Conservation (phyloP, 2,888 invertebrate genomes). For the Meteorus colon region DNA sequence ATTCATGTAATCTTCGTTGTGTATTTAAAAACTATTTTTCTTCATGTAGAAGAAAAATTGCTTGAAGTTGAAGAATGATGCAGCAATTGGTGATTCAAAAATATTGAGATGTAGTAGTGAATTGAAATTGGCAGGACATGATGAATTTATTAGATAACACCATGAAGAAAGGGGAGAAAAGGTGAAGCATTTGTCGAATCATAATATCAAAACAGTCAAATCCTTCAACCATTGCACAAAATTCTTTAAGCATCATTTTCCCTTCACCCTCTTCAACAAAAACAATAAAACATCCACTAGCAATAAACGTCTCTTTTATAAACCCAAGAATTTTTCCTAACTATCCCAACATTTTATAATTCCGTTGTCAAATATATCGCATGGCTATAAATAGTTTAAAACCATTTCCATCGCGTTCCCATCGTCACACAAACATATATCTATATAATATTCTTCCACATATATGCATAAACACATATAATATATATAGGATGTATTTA, state of each 20-base stretch:
- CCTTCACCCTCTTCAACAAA: no score
- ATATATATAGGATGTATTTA: constrained; percentile 8
- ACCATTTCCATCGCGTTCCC: background rate
- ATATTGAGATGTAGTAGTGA: no score
- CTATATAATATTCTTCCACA: no score
- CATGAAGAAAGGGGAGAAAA: no score
- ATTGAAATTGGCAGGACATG: no score
- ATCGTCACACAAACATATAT: background rate
- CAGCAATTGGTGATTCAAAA: no score
- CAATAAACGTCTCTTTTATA: background rate
- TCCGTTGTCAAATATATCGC: background rate
- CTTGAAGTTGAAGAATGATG: no score
- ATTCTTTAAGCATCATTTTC: no score
- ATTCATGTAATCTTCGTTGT: background rate
- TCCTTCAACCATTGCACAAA: no score
- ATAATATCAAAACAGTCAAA: no score
- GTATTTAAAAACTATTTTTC: background rate
- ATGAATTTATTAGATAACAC: no score
- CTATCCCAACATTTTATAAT: background rate
- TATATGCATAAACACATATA: background rate
- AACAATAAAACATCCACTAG: background rate
- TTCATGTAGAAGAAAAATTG: background rate
- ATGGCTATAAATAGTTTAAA: background rate
- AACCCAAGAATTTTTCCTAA: background rate
- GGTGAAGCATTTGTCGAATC: no score